Base-by-base conservation (phyloP, 1,140 invertebrate species). In the Scaptomyza hsui region DNA sequence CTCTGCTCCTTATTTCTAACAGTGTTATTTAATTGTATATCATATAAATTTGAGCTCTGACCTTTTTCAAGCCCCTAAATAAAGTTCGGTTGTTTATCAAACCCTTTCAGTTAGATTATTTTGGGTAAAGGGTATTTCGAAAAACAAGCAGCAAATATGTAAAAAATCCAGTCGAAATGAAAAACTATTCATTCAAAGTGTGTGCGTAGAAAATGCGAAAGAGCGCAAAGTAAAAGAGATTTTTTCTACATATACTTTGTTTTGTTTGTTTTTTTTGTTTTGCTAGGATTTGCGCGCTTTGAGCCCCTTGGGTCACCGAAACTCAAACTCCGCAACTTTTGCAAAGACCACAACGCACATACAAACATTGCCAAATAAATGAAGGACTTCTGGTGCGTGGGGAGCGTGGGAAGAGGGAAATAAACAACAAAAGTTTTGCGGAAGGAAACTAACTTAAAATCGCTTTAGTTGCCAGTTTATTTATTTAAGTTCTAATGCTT, bases 381-480 rank as follows among this genome's bases (percentile, higher is more conserved):
- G 47, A 48, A 63, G 42, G 19, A 18, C 32, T 32, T 10, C n/a
- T 32, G 24, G 15, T 37, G 26, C 13, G 16, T 0, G 19, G 6
- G 4, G n/a, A 10, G 15, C 1, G 44, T 9, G 4, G 4, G 6
- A 1, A 29, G 26, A 29, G 15, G 39, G 41, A 62, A 62, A 44
- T 29, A 51, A 55, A 47, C 35, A 55, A 39, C 21, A 35, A 69
- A 75, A 56, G 49, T 56, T 74, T 74, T 18, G 18, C 24, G 35
- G 41, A 69, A 75, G 75, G 63, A 79, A 64, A 64, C 59, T 57
- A 81, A 88, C 77, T 88, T 68, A 62, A 88, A 88, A 86, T 80
- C 81, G 82, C 62, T 86, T 86, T 81, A 86, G 82, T 78, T 86
- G 69, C 78, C 72, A 74, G 74, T 81, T 86, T 86, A 86, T 88